A percentile compares a stretch with the other conserved stretches of the same genome.
phyloP scores from a whole-genome alignment of 2,888 invertebrate genomes.

The Pammene aurita region DNA sequence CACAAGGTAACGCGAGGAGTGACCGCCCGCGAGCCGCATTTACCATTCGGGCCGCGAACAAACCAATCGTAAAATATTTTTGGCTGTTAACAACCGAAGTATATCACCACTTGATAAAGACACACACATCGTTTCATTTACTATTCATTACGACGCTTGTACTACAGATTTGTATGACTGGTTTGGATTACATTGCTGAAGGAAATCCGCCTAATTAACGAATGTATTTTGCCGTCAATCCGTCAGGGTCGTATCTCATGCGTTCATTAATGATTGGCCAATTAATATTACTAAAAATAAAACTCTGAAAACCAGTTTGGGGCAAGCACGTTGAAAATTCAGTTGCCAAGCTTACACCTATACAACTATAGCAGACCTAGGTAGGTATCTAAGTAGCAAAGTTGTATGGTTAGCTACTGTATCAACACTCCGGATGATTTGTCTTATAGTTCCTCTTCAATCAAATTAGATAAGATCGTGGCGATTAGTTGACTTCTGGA shows the following conservation, averaged over 20 bases:
- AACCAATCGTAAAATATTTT: conserved; percentile 76
- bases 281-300: conserved; percentile 21
- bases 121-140: conserved; percentile 56
- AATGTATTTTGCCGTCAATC: conserved; percentile 52
- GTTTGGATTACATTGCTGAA: conserved; percentile 27
- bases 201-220: conserved; percentile 63
- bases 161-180: conserved; percentile 25
- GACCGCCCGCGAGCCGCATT: conserved; percentile 75
- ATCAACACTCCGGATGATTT: conserved; percentile 8
- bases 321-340: not conserved
- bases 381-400: not conserved
- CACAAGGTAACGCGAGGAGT: conserved; percentile 72
- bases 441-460: conserved; percentile 19
- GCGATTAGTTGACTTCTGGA: conserved; percentile 26
- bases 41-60: conserved; percentile 72
- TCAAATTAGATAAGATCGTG: conserved; percentile 22
- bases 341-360: conserved; percentile 8
- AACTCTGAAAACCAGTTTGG: conserved; percentile 15
- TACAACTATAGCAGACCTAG: not conserved
- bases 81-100: conserved; percentile 58
- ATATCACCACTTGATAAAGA: conserved; percentile 67
- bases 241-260: conserved; percentile 49
- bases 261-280: conserved; percentile 32
- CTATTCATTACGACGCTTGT: conserved; percentile 34
- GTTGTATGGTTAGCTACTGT: conserved; percentile 20